Base-by-base conservation (phyloP, 2,113 vertebrate genomes). In the Merops nubicus region DNA sequence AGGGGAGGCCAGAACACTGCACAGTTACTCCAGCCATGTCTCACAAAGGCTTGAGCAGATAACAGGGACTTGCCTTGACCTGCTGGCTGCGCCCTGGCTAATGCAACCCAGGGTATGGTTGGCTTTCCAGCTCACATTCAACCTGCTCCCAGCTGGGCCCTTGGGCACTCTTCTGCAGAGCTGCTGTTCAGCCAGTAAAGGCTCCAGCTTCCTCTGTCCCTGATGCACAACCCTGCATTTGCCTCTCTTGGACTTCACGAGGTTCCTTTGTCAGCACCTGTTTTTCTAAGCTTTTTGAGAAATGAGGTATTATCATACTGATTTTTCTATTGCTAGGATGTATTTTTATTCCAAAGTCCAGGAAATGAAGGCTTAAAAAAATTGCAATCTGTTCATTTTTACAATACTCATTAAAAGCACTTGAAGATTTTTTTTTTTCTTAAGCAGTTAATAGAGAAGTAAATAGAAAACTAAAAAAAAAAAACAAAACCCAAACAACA, bases 311-410 rank as follows among this genome's bases (percentile, higher is more conserved):
- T 95, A 85, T 75, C 21, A 43, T 34, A 67, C 59, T 54, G 36
- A 63, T 51, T 93, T 93, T 96, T 72, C 53, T 70, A 94, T 51
- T 81, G 59, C 80, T 87, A 23, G 92, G 31, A 36, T 69, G 53
- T 9, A 90, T 88, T 91, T 94, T 83, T 59, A 93, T 78, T 62
- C 53, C 83, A 89, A 97, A 86, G 83, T 28, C 33, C 75, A 91
- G 29, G 69, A 94, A 95, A 88, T 18, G 47, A 69, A 65, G 36
- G 69, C 73, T 92, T 85, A 85, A 95, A 95, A 57, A 94, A 91
- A 84, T 7, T 88, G 25, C 38, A 93, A 91, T 83, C 45, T 92
- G 91, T 47, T 95, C 19, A 47, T 65, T 97, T 89, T 94, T 92
- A 77, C 78, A 89, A 82, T 72, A 67, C 34, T 78, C 36, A 91